Evolutionary conservation across 2,113 vertebrate genomes (phyloP), one percentile per base, ranked within the genome.

Genomic region (Heterochromis multidens): DNA sequence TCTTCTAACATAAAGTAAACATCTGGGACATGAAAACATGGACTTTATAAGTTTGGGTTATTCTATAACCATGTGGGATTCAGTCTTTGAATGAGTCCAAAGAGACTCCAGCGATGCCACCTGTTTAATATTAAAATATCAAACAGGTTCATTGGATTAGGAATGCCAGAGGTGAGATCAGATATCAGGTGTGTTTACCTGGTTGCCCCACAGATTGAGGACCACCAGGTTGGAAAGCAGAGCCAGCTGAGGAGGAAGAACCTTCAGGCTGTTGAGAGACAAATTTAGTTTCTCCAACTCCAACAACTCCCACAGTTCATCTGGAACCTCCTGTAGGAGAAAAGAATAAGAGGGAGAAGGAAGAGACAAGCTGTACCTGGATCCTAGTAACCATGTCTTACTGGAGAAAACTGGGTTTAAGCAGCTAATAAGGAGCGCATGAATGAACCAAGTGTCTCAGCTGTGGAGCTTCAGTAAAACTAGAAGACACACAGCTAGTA

Each of bases 211-310:
- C 79, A 99, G 85, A 89, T 99, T 99, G 49, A 99, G 92, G 19
- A 98, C 97, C 74, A 97, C 97, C 10, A 99, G 93, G 86, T 96
- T 96, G 21, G 96, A 96, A 70, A 99, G 95, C 82, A 89, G 94
- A 4, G 93, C 95, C 84, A 98, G 88, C 0, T 95, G 95, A 3
- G 97, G 88, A 13, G 97, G 96, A 57, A 99, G 94, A 6, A 74
- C 16, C 35, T 91, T 93, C 67, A 99, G 95, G 19, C 93, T 95
- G 87, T 99, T 99, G 40, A 95, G 95, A 6, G 98, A 99, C 76
- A 99, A 89, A 58, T 99, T 99, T 87, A 99, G 94, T 88, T 98
- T 98, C 92, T 99, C 96, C 79, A 99, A 91, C 85, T 98, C 97
- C 0, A 90, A 77, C 93, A 98, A 89, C 83, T 97, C 96, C 97